Evolutionary conservation across 2,797 vertebrate species (phyloP), one percentile per base, ranked within the genome.

Genomic region (Nasua narica): DNA sequence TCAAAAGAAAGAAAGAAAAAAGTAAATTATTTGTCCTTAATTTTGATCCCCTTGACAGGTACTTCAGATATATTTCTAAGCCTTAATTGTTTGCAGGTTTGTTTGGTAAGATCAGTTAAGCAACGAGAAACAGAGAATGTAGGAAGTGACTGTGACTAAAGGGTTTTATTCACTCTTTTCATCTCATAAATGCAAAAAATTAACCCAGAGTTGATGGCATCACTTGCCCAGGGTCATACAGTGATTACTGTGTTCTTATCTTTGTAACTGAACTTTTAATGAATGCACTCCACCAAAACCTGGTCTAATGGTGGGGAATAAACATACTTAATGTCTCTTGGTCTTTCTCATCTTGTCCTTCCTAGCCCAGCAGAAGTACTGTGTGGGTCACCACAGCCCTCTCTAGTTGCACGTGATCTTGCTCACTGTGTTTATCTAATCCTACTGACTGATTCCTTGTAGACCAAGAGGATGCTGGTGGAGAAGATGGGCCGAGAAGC

Each of bases 401-500:
- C 48, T 94, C 14, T 6, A 32, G 11, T 86, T 67, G 60, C 5
- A 21, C 77, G n/a, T 81, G 60, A 62, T 95, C 56, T 67, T 88
- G 52, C 43, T 93, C 32, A 52, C 35, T 85, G 32, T 92, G 70
- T 18, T 79, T 93, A 13, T 97, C 25, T 97, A 16, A 60, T 92
- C 94, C 96, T 97, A 12, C 54, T 19, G 70, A 95, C 13, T 98
- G 83, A 81, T 94, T 96, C 35, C 92, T 97, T 96, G 82, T 97
- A 99, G 99, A 99, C 99, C 27, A 99, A 99, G 98, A 99, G 99
- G 35, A 99, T 99, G 99, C 98, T 99, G 97, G 99, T 99, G 70
- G 99, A 99, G 98, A 99, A 99, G 98, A 99, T 99, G 99, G 99
- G 99, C 32, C 99, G 99, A 77, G 99, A 99, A 98, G 99, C 99